Conservation (phyloP, 2,888 invertebrate species). For the Salticus scenicus region DNA sequence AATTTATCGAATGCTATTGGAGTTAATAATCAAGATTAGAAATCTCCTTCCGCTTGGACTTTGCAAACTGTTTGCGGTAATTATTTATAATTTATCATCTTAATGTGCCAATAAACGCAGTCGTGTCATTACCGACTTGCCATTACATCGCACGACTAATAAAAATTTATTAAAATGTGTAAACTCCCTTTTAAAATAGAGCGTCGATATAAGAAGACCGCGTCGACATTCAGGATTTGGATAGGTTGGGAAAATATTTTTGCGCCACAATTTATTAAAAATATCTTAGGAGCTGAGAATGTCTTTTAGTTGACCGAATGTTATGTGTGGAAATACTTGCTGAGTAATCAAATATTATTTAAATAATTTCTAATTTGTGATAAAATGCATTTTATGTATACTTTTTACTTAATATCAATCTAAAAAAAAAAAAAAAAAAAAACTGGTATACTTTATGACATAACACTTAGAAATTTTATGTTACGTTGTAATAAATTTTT, state of each 20-base stretch:
- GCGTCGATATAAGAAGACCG: slow-evolving; percentile 43
- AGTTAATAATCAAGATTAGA: slow-evolving; percentile 62
- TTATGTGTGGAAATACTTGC: background rate
- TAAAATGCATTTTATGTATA: slow-evolving; percentile 38
- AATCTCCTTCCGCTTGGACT: slow-evolving; percentile 38
- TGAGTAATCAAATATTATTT: background rate
- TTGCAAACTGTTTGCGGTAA: slow-evolving; percentile 54
- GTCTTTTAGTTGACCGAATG: background rate
- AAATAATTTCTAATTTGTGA: background rate
- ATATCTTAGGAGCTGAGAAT: background rate
- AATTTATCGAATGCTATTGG: slow-evolving; percentile 59
- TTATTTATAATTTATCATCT: slow-evolving; percentile 67
- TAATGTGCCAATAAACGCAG: slow-evolving; percentile 66
- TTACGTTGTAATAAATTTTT: slow-evolving; percentile 33
- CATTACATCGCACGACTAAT: slow-evolving; percentile 39
- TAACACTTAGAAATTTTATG: slow-evolving; percentile 19
- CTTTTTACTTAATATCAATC: slow-evolving; percentile 8
- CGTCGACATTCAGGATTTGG: slow-evolving; percentile 37
- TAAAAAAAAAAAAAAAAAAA: too few relatives aligned
- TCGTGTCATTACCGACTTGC: slow-evolving; percentile 44
- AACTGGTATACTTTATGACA: background rate
- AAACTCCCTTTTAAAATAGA: slow-evolving; percentile 54
- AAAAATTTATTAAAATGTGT: slow-evolving; percentile 65
- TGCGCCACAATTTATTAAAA: background rate
- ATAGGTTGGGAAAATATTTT: slow-evolving; percentile 33